A percentile compares a stretch with the other conserved stretches of the same genome.
phyloP scores from a whole-genome alignment of 2,797 vertebrate species.

The Acipenser transmontanus region DNA sequence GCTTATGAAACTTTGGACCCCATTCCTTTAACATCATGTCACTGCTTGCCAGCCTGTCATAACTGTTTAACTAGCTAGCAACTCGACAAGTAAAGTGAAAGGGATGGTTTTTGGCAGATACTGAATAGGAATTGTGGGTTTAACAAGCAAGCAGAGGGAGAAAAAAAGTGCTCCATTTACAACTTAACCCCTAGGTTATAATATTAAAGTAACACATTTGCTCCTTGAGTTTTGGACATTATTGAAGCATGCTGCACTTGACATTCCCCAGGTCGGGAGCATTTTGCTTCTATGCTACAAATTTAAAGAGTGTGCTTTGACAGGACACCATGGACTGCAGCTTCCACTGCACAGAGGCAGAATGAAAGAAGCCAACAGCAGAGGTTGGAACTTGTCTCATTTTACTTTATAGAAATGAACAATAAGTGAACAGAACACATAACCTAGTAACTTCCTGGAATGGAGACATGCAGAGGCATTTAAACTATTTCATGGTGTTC shows the following conservation, averaged over 20 bases:
- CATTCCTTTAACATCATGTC: neutral
- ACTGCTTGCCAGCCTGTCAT: neutral
- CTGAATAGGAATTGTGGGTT: slow-evolving; percentile 4
- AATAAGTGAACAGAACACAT: slow-evolving; percentile 2
- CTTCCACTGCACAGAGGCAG: neutral
- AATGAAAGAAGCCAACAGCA: neutral
- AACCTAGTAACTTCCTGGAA: too few relatives aligned
- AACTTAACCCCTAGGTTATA: slow-evolving; percentile 11
- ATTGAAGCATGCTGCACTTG: slow-evolving; percentile 15
- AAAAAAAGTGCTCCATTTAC: slow-evolving; percentile 4
- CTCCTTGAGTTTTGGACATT: slow-evolving; percentile 6
- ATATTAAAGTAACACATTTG: slow-evolving; percentile 1
- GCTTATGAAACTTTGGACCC: slow-evolving; percentile 1
- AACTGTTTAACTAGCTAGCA: slow-evolving; percentile 5
- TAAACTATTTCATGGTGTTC: too few relatives aligned
- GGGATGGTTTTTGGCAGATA: slow-evolving; percentile 10
- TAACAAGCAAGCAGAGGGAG: neutral
- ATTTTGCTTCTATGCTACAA: slow-evolving; percentile 6
- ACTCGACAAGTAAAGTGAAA: neutral
- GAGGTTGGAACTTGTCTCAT: slow-evolving; percentile 2
- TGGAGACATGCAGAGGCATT: too few relatives aligned
- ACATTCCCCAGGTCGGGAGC: neutral
- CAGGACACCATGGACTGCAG: neutral
- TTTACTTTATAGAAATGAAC: neutral
- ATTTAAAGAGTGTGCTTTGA: slow-evolving; percentile 1